Percentiles rank a stretch among this genome's conserved stretches.
Evolutionary conservation across 92 coral and sea anemone genomes (phyloP).

Genomic region (Parazoanthus swiftii): DNA sequence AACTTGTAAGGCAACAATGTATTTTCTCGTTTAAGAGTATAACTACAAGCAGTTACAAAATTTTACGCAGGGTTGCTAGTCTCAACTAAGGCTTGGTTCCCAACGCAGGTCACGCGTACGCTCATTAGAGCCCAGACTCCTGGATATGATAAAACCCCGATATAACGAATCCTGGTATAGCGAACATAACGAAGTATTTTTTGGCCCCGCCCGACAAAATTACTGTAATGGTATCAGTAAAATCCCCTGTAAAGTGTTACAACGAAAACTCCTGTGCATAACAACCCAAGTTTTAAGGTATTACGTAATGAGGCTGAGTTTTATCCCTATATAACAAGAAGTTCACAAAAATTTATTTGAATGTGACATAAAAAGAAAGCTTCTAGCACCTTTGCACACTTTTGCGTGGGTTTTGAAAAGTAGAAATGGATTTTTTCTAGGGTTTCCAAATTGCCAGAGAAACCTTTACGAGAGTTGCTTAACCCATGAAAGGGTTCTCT

Average conservation of each 20-base stretch:
- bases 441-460: conserved; percentile 23
- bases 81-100: conserved; percentile 5
- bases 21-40: background rate
- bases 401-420: conserved; percentile 21
- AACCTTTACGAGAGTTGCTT: conserved; percentile 22
- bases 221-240: background rate
- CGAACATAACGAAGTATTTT: no score
- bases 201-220: no score
- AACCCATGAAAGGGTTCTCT: conserved; percentile 25
- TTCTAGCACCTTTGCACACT: background rate
- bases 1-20: background rate
- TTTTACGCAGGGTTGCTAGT: conserved; percentile 8
- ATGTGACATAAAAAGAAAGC: conserved; percentile 1
- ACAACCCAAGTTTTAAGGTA: conserved; percentile 12
- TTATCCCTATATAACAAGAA: conserved; percentile 8
- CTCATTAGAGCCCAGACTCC: background rate
- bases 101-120: conserved; percentile 7
- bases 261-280: conserved; percentile 5
- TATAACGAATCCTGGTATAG: no score
- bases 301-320: conserved; percentile 6
- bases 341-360: background rate
- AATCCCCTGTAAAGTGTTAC: background rate
- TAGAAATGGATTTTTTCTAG: conserved; percentile 17
- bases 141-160: background rate
- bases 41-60: background rate